phyloP scores from a whole-genome alignment of 2,113 vertebrate species.

The Scatophagus argus region DNA sequence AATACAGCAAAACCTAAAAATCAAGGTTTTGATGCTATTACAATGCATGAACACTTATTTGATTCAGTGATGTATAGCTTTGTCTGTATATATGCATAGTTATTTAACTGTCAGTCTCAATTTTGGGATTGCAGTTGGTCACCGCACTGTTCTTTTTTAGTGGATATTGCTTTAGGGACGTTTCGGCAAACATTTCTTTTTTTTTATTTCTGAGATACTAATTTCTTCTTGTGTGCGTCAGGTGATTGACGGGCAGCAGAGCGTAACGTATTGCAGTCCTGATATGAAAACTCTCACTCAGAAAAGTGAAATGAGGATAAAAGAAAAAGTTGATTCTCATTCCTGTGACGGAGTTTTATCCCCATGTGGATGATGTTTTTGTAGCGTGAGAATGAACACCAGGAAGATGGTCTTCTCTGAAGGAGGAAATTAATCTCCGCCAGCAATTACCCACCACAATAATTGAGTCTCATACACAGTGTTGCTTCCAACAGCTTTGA shows the following conservation, averaged over 20 bases:
- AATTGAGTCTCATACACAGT: conserved; percentile 12
- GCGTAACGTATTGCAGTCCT: neutral
- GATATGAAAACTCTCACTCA: conserved; percentile 13
- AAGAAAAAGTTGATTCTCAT: conserved; percentile 1
- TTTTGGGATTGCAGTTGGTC: no score
- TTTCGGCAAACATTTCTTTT: neutral
- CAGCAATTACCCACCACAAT: conserved; percentile 24
- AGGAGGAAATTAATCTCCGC: conserved; percentile 28
- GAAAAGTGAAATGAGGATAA: conserved; percentile 20
- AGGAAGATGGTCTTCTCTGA: conserved; percentile 18
- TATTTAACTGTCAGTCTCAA: neutral
- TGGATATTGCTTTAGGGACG: neutral
- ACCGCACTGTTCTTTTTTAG: neutral
- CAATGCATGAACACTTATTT: neutral
- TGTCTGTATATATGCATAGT: neutral
- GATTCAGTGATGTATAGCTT: neutral
- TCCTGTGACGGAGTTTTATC: conserved; percentile 12
- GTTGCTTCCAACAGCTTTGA: conserved; percentile 7
- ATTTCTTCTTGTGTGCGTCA: neutral
- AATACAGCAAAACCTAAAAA: neutral
- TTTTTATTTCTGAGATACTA: neutral
- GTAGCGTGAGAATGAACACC: neutral
- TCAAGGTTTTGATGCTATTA: neutral
- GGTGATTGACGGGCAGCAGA: conserved; percentile 12
- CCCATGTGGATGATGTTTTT: conserved; percentile 14